Conservation (phyloP, 2,888 invertebrate genomes). For the Pristionchus maxplancki region DNA sequence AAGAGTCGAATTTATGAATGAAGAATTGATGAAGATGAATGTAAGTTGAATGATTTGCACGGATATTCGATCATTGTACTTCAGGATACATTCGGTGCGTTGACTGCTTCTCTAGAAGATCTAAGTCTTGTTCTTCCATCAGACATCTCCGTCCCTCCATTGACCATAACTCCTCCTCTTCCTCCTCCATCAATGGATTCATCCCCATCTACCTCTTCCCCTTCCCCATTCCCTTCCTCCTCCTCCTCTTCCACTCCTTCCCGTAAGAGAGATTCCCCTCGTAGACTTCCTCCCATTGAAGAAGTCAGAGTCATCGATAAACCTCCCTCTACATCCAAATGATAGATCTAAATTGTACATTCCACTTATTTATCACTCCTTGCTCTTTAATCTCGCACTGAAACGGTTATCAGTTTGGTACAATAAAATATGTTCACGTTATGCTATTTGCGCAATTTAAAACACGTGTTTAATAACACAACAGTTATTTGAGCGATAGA, state of each 20-base stretch:
- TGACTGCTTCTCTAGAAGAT: not conserved
- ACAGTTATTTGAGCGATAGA: not conserved
- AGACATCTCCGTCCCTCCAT: slow-evolving; percentile 10
- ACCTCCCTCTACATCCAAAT: not conserved
- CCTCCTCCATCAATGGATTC: slow-evolving; percentile 22
- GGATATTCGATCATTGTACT: too few relatives aligned
- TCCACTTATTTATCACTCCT: not conserved
- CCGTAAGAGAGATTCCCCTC: slow-evolving; percentile 41
- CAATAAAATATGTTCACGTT: slow-evolving; percentile 21
- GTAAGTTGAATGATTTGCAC: slow-evolving; percentile 50
- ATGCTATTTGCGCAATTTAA: not conserved
- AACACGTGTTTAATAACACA: slow-evolving; percentile 8
- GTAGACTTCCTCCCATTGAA: slow-evolving; percentile 48
- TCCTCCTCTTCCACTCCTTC: slow-evolving; percentile 47
- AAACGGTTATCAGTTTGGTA: not conserved
- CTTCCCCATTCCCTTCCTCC: slow-evolving; percentile 27
- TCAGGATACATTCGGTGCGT: slow-evolving; percentile 18
- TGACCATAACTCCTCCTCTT: slow-evolving; percentile 25
- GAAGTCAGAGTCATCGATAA: slow-evolving; percentile 49
- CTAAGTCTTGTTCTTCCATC: slow-evolving; percentile 34
- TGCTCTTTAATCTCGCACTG: not conserved
- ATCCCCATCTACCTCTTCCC: slow-evolving; percentile 25
- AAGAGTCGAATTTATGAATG: slow-evolving; percentile 54
- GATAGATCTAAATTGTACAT: slow-evolving; percentile 43
- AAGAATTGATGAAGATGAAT: slow-evolving; percentile 57